These are phyloP conservation scores for Trididemnum nubilum DNA, from an alignment of 23 tunicate species.

Conservation along the genomic window DNA sequence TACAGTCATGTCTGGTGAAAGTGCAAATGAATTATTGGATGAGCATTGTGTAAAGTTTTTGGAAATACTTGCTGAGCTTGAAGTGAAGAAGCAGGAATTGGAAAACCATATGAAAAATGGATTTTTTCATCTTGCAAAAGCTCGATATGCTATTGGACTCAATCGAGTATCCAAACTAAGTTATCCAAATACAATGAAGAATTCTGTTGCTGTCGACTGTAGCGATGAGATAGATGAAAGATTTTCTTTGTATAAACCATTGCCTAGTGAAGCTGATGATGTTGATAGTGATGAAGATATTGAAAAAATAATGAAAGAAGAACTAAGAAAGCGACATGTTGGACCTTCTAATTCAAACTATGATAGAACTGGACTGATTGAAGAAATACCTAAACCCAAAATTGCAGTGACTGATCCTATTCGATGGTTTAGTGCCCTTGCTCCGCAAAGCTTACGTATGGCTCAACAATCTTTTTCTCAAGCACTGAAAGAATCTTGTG, in stretches of 20 bases:
- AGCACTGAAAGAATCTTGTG: slow-evolving; percentile 30
- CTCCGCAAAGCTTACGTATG: slow-evolving; percentile 51
- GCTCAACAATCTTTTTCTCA: slow-evolving; percentile 50
- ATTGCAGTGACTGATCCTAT: slow-evolving; percentile 35
- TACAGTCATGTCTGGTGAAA: too few species aligned
- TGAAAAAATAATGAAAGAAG: not conserved
- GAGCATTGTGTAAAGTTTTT: slow-evolving; percentile 26
- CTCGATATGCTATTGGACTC: slow-evolving; percentile 69
- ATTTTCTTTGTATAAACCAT: not conserved
- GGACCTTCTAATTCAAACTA: not conserved
- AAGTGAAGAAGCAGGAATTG: slow-evolving; percentile 60
- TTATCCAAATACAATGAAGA: slow-evolving; percentile 48
- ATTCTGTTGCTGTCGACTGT: slow-evolving; percentile 16
- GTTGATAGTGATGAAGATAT: not conserved
- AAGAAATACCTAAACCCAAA: not conserved
- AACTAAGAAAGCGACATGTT: not conserved
- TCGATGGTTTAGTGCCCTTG: slow-evolving; percentile 70
- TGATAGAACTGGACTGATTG: not conserved
- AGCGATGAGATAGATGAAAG: not conserved
- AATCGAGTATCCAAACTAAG: slow-evolving; percentile 63
- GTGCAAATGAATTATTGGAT: slow-evolving; percentile 15
- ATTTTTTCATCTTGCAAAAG: slow-evolving; percentile 69
- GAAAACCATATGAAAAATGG: slow-evolving; percentile 57
- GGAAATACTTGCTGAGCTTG: slow-evolving; percentile 45
- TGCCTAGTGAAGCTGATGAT: not conserved